Percentiles rank a stretch among this genome's conserved stretches.
These are phyloP conservation scores for Mycogona germanica DNA, from an alignment of 2,888 invertebrate species.

Conservation along the genomic window DNA sequence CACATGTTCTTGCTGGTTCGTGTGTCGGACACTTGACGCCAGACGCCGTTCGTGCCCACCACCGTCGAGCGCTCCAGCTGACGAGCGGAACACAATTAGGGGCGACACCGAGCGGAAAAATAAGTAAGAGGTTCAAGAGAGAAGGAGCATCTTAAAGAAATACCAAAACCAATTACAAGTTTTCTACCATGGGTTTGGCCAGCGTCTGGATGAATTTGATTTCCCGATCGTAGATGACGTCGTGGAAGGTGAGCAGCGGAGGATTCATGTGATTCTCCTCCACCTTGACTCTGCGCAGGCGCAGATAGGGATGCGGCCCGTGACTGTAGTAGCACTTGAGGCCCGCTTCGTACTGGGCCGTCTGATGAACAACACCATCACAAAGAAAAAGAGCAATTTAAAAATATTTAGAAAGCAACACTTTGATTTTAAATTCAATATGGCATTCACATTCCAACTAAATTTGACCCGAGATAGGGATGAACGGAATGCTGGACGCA, in stretches of 20 bases:
- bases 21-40: slow-evolving; percentile 28
- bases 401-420: background rate
- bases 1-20: slow-evolving; percentile 34
- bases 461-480: background rate
- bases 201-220: slow-evolving; percentile 26
- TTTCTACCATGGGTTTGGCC: slow-evolving; percentile 25
- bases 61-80: slow-evolving; percentile 18
- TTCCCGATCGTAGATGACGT: slow-evolving; percentile 27
- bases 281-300: slow-evolving; percentile 28
- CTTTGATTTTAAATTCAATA: background rate
- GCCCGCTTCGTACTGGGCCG: slow-evolving; percentile 20
- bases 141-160: background rate
- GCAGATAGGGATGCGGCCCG: slow-evolving; percentile 23
- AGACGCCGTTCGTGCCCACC: slow-evolving; percentile 27
- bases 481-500: background rate
- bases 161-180: background rate
- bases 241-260: slow-evolving; percentile 28
- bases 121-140: background rate
- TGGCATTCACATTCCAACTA: background rate
- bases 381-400: background rate
- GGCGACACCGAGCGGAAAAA: no score
- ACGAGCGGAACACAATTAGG: no score
- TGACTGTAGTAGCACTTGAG: slow-evolving; percentile 28
- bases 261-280: slow-evolving; percentile 28
- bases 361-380: background rate